Evolutionary conservation across 2,888 invertebrate species (phyloP).

Genomic region (Clusia tigrina): DNA sequence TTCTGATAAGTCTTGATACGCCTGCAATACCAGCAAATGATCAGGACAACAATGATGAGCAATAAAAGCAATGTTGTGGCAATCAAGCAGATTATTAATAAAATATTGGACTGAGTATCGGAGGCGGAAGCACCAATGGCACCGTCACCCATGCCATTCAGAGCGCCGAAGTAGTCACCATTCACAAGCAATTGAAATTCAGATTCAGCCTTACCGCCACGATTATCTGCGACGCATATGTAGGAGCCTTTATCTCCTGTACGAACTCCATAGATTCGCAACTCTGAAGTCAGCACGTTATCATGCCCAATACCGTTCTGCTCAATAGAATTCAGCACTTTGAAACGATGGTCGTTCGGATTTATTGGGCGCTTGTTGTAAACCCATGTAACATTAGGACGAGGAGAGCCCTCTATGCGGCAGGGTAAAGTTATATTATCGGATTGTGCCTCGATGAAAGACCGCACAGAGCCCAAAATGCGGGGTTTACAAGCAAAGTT

Average conservation of each 20-base stretch:
- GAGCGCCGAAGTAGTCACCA: slow-evolving; percentile 54
- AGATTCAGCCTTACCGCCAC: slow-evolving; percentile 80
- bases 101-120: slow-evolving; percentile 64
- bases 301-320: slow-evolving; percentile 40
- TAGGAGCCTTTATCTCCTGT: slow-evolving; percentile 77
- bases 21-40: slow-evolving; percentile 67
- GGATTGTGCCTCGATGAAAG: slow-evolving; percentile 70
- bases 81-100: slow-evolving; percentile 65
- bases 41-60: slow-evolving; percentile 67
- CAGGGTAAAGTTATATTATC: slow-evolving; percentile 78
- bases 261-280: slow-evolving; percentile 73
- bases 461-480: slow-evolving; percentile 66
- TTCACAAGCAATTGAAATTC: slow-evolving; percentile 73
- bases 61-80: slow-evolving; percentile 68
- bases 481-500: slow-evolving; percentile 85
- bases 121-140: slow-evolving; percentile 58
- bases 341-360: slow-evolving; percentile 53
- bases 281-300: slow-evolving; percentile 63
- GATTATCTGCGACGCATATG: slow-evolving; percentile 82
- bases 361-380: slow-evolving; percentile 59
- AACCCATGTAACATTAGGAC: slow-evolving; percentile 78
- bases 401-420: slow-evolving; percentile 70
- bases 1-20: slow-evolving; percentile 68
- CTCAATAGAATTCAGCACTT: slow-evolving; percentile 54
- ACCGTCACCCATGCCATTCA: slow-evolving; percentile 65